Evolutionary conservation across 30 jellyfish, hydroid and myxozoan genomes (phyloP).

Genomic region (Nemopilema nomurai): DNA sequence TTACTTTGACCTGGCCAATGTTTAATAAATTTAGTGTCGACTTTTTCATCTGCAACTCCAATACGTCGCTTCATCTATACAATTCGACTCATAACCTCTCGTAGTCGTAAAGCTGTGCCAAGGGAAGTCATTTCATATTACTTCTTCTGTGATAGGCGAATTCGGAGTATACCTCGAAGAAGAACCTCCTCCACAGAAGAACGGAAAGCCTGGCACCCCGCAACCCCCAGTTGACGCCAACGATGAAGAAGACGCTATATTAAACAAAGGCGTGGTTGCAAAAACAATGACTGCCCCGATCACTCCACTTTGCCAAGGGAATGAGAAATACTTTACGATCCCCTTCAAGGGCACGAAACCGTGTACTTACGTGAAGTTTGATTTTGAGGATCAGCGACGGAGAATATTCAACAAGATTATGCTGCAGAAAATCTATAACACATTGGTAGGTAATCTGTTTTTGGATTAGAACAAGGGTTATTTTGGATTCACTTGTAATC

Average conservation of each 20-base stretch:
- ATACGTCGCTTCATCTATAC: too few relatives aligned
- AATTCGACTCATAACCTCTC: not conserved
- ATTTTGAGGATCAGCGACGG: slow-evolving; percentile 94
- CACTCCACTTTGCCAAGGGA: slow-evolving; percentile 71
- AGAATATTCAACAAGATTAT: slow-evolving; percentile 73
- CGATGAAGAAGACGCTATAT: slow-evolving; percentile 54
- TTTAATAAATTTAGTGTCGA: too few relatives aligned
- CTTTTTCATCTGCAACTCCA: too few relatives aligned
- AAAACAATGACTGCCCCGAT: slow-evolving; percentile 66
- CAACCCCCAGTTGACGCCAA: slow-evolving; percentile 28
- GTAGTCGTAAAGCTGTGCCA: not conserved
- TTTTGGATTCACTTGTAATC: too few relatives aligned
- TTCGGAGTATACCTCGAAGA: slow-evolving; percentile 79
- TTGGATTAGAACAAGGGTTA: too few relatives aligned
- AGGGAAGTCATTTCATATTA: not conserved
- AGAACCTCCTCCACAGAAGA: slow-evolving; percentile 30
- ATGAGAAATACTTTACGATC: slow-evolving; percentile 61
- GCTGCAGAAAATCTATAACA: slow-evolving; percentile 75
- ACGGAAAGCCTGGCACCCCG: slow-evolving; percentile 17
- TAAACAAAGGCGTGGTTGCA: slow-evolving; percentile 58
- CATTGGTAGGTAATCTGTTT: slow-evolving; percentile 80
- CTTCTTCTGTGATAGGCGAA: slow-evolving; percentile 63
- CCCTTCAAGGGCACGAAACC: slow-evolving; percentile 87
- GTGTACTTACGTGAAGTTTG: slow-evolving; percentile 86
- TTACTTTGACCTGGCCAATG: too few relatives aligned